A percentile compares a stretch with the other conserved stretches of the same genome.
phyloP scores from a whole-genome alignment of 1,140 invertebrate genomes.

The Eurosta solidaginis region DNA sequence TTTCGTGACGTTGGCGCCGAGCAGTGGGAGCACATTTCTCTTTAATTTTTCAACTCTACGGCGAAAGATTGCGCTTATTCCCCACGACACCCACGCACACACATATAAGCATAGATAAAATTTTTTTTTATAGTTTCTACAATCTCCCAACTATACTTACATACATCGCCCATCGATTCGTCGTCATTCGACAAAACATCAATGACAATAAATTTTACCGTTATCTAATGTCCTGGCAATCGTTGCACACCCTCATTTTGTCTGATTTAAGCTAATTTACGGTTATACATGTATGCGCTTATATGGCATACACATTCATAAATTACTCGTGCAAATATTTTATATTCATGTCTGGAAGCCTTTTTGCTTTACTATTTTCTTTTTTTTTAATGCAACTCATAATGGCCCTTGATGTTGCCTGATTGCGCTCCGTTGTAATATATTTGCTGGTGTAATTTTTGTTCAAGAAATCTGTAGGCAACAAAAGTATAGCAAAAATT shows the following conservation, averaged over 20 bases:
- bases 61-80: no score
- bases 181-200: constrained; percentile 31
- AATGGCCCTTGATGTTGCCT: constrained; percentile 37
- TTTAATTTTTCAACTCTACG: no score
- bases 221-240: constrained; percentile 41
- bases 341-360: neutral
- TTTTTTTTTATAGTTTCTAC: neutral
- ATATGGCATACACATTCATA: neutral
- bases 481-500: neutral
- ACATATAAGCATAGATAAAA: neutral
- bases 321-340: neutral
- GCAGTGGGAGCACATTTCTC: no score
- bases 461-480: neutral
- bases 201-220: constrained; percentile 40
- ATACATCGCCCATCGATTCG: neutral
- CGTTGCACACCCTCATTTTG: constrained; percentile 40
- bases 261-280: constrained; percentile 40
- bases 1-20: no score
- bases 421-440: constrained; percentile 34
- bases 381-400: constrained; percentile 19
- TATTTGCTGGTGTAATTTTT: constrained; percentile 2
- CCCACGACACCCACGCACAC: no score
- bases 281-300: constrained; percentile 13
- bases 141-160: neutral
- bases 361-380: neutral